These are phyloP conservation scores for Lepisosteus oculatus DNA, from an alignment of 2,113 vertebrate genomes.

Conservation along the genomic window DNA sequence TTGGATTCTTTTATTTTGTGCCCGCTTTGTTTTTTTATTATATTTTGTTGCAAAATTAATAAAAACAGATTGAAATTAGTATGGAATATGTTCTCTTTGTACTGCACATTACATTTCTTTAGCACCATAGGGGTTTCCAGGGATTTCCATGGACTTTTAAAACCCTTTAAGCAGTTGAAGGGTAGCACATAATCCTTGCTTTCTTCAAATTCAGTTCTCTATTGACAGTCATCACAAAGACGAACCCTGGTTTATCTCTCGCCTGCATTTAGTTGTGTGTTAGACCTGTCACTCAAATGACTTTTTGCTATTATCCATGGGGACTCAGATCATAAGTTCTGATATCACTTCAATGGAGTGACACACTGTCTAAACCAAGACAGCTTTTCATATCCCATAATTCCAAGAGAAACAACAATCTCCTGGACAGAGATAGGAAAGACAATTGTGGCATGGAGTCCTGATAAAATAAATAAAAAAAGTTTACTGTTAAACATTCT, in stretches of 20 bases:
- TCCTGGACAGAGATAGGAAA: neutral
- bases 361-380: slow-evolving; percentile 6
- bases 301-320: slow-evolving; percentile 41
- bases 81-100: slow-evolving; percentile 27
- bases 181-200: slow-evolving; percentile 45
- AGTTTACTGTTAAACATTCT: slow-evolving; percentile 17
- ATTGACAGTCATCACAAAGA: slow-evolving; percentile 49
- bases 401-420: neutral
- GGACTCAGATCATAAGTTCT: slow-evolving; percentile 36
- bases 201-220: slow-evolving; percentile 56
- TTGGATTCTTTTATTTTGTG: too few species aligned
- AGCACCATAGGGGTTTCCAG: slow-evolving; percentile 46
- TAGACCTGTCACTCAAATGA: slow-evolving; percentile 37
- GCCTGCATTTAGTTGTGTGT: slow-evolving; percentile 40
- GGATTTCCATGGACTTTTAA: slow-evolving; percentile 43
- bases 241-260: slow-evolving; percentile 39
- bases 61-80: too few species aligned
- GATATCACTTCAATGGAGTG: slow-evolving; percentile 37
- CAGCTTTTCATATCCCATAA: neutral
- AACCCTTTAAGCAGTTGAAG: slow-evolving; percentile 55
- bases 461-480: neutral
- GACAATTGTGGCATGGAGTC: neutral
- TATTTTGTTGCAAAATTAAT: too few species aligned
- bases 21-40: too few species aligned
- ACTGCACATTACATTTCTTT: slow-evolving; percentile 56